phyloP scores from a whole-genome alignment of 2,113 vertebrate genomes.

The Machaerirhynchus nigripectus region DNA sequence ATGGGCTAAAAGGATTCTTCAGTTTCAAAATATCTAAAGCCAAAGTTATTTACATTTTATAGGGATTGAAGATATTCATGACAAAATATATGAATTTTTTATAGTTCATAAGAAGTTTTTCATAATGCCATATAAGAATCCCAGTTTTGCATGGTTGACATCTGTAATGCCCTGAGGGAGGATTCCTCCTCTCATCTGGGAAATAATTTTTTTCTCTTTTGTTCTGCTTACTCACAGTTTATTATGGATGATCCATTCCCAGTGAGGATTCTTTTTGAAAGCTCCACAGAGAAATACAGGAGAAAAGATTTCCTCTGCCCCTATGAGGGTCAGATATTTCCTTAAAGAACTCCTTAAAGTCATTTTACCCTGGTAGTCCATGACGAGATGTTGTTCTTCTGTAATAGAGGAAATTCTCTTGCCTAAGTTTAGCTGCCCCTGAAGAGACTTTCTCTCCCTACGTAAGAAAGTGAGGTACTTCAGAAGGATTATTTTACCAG shows the following conservation, averaged over 20 bases:
- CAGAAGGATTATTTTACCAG: not conserved
- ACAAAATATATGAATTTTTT: not conserved
- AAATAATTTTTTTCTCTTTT: not conserved
- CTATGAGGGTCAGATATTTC: not conserved
- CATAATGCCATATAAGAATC: not conserved
- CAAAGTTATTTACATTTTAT: not conserved
- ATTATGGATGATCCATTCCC: not conserved
- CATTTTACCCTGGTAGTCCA: not conserved
- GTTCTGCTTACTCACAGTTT: not conserved
- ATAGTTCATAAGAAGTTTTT: not conserved
- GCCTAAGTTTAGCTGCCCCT: not conserved
- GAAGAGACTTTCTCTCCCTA: not conserved
- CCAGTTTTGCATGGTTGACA: not conserved
- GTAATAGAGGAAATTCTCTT: not conserved
- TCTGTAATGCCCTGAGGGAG: not conserved
- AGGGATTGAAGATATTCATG: not conserved
- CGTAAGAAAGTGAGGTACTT: not conserved
- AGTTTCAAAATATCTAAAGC: not conserved
- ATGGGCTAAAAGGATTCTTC: not conserved
- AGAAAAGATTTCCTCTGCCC: not conserved
- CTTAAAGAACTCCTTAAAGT: not conserved
- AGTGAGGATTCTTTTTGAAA: not conserved
- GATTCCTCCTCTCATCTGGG: not conserved
- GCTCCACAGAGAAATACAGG: not conserved
- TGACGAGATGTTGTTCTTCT: not conserved